Evolutionary conservation across 2,113 vertebrate species (phyloP).

Genomic region (Poecile atricapillus): DNA sequence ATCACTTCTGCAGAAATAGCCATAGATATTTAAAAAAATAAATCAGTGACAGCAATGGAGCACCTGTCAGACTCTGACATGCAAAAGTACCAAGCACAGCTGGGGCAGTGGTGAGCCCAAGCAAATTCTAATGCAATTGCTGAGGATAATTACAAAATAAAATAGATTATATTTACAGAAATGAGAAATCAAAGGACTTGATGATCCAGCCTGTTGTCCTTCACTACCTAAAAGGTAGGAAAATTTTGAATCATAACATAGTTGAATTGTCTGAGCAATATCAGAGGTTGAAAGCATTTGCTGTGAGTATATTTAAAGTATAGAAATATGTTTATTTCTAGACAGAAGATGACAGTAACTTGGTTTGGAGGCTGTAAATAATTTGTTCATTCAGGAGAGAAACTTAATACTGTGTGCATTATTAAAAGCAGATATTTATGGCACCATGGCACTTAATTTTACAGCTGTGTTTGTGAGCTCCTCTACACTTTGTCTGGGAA

Average conservation of each 20-base stretch:
- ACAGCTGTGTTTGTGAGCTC: not conserved
- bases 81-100: not conserved
- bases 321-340: not conserved
- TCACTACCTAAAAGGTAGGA: not conserved
- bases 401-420: not conserved
- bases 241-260: not conserved
- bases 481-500: not conserved
- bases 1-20: not conserved
- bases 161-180: not conserved
- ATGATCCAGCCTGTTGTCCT: not conserved
- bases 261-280: not conserved
- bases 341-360: not conserved
- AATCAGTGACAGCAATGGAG: not conserved
- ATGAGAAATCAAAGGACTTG: not conserved
- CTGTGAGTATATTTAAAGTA: not conserved
- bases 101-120: not conserved
- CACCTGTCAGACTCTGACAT: not conserved
- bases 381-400: not conserved
- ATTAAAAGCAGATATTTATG: constrained; percentile 2
- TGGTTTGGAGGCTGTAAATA: not conserved
- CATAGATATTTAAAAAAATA: not conserved
- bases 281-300: not conserved
- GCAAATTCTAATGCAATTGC: not conserved
- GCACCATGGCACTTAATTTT: not conserved
- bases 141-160: not conserved